Percentiles rank a stretch among this genome's conserved stretches.
Conservation (phyloP, 2,797 vertebrate genomes). For the Leuciscus waleckii region DNA sequence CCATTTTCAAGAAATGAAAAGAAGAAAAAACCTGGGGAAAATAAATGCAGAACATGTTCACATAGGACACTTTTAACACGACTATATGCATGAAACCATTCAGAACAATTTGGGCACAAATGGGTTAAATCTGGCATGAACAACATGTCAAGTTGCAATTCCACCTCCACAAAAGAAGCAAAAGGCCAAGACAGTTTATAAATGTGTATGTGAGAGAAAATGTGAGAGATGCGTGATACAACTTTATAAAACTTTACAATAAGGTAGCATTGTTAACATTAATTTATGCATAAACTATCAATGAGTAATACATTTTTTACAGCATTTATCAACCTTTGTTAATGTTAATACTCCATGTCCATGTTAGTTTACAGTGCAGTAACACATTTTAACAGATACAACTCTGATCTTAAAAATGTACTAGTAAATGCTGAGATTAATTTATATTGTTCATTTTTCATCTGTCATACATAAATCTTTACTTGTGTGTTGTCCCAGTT, state of each 20-base stretch:
- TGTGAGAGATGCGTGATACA: neutral
- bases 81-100: too few species aligned
- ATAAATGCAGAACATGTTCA: too few species aligned
- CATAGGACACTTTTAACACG: too few species aligned
- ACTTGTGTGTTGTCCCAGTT: neutral
- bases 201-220: neutral
- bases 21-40: too few species aligned
- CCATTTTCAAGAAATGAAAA: too few species aligned
- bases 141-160: constrained; percentile 14
- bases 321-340: neutral
- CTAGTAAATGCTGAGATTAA: neutral
- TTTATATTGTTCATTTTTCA: neutral
- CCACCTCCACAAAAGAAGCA: constrained; percentile 11
- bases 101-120: too few species aligned
- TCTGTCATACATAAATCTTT: neutral
- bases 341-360: neutral
- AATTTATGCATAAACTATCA: neutral
- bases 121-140: constrained; percentile 6
- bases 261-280: neutral
- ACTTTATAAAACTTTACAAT: neutral
- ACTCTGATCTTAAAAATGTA: neutral
- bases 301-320: neutral
- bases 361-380: neutral
- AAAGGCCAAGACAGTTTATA: neutral
- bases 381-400: neutral